Percentiles rank a stretch among this genome's conserved stretches.
These are phyloP conservation scores for Lissonota sp. DNA, from an alignment of 2,888 invertebrate species.

Conservation along the genomic window DNA sequence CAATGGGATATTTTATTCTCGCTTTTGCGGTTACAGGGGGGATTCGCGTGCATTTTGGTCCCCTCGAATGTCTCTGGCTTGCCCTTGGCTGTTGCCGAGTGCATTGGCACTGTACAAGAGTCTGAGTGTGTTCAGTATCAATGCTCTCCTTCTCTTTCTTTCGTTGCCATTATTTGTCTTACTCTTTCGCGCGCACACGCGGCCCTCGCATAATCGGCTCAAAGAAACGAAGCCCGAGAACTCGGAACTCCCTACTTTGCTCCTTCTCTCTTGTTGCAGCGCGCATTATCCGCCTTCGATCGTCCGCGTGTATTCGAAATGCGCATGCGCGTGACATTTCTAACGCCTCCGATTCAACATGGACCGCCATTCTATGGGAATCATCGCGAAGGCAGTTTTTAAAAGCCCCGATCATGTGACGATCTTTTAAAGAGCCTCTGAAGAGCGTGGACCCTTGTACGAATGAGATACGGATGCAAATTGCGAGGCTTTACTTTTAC, in stretches of 20 bases:
- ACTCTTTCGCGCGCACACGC: background rate
- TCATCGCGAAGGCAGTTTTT: no score
- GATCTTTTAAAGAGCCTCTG: no score
- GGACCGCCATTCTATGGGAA: no score
- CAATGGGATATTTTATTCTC: constrained; percentile 15
- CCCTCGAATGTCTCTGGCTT: constrained; percentile 46
- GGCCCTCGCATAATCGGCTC: no score
- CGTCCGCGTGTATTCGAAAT: background rate
- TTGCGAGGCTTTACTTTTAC: no score
- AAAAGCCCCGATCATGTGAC: no score
- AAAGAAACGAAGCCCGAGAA: no score
- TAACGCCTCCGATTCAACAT: no score
- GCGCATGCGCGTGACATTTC: constrained; percentile 45
- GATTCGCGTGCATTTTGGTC: constrained; percentile 52
- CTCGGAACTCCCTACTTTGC: no score
- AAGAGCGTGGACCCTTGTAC: no score
- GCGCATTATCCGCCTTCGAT: background rate
- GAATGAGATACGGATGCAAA: no score
- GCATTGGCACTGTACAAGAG: constrained; percentile 73
- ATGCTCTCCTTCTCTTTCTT: constrained; percentile 11
- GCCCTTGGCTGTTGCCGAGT: constrained; percentile 80
- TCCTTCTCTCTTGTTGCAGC: no score
- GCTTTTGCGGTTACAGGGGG: constrained; percentile 1
- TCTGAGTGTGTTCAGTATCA: constrained; percentile 69
- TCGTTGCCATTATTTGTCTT: constrained; percentile 13